These are phyloP conservation scores for Phyllostomus hastatus DNA, from an alignment of 2,113 vertebrate genomes.

Conservation along the genomic window DNA sequence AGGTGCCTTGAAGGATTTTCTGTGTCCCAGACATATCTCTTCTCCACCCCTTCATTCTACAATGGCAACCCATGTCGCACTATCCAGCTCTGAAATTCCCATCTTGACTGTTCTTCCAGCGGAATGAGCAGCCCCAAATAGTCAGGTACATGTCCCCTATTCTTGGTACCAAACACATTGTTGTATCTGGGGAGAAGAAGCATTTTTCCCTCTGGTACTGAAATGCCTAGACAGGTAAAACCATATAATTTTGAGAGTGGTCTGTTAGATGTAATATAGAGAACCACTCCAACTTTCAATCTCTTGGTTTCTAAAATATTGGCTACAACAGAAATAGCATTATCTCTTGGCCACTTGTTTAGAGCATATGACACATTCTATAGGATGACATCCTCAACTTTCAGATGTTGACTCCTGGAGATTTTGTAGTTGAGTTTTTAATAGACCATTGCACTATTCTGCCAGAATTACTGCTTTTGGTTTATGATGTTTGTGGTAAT, in stretches of 20 bases:
- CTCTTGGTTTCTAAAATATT: not conserved
- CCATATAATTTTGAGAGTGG: not conserved
- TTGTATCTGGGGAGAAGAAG: not conserved
- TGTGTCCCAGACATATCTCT: not conserved
- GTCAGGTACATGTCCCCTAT: not conserved
- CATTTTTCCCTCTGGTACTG: not conserved
- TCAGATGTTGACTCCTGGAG: not conserved
- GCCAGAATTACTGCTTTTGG: not conserved
- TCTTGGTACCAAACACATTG: not conserved
- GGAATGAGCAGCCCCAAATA: not conserved
- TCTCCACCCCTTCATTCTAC: not conserved
- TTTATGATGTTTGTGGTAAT: not conserved
- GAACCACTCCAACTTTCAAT: not conserved
- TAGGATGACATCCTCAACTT: not conserved
- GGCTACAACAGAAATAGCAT: not conserved
- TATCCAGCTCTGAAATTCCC: not conserved
- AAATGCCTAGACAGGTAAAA: not conserved
- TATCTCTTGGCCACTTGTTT: not conserved
- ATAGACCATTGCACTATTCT: not conserved
- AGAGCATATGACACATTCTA: not conserved
- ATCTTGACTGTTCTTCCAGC: not conserved
- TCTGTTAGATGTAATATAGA: not conserved
- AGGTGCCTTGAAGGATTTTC: not conserved
- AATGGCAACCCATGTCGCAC: not conserved
- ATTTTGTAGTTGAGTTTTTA: not conserved